Evolutionary conservation across 2,113 vertebrate species (phyloP).

Genomic region (Puntigrus tetrazona): DNA sequence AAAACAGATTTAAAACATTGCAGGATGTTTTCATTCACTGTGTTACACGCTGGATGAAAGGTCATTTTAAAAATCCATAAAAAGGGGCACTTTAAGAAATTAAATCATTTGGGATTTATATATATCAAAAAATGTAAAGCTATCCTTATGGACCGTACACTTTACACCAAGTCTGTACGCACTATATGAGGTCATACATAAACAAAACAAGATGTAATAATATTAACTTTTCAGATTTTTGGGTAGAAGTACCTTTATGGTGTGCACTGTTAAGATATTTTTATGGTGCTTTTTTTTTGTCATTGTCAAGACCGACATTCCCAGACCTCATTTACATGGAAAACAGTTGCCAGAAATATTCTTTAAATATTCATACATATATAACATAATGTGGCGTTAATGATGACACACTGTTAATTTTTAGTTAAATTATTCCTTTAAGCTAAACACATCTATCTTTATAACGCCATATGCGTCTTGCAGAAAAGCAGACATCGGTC

Average conservation of each 20-base stretch:
- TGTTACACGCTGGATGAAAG: too few species aligned
- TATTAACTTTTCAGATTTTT: too few species aligned
- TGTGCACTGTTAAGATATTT: not conserved
- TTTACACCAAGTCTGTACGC: not conserved
- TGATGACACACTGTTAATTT: not conserved
- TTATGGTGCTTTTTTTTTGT: not conserved
- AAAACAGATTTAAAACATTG: too few species aligned
- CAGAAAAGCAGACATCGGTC: not conserved
- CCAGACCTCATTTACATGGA: not conserved
- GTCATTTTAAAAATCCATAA: too few species aligned
- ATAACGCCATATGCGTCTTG: slow-evolving; percentile 21
- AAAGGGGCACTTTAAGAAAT: too few species aligned
- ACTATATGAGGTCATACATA: not conserved
- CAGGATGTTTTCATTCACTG: too few species aligned
- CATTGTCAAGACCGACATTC: not conserved
- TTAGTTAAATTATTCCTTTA: not conserved
- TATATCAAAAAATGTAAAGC: not conserved
- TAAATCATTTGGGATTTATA: too few species aligned
- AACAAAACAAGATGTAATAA: not conserved
- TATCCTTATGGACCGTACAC: not conserved
- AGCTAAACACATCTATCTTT: slow-evolving; percentile 16
- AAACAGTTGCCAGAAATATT: not conserved
- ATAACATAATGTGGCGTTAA: not conserved
- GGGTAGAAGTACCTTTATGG: not conserved
- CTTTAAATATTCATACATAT: not conserved